Evolutionary conservation across 2,888 invertebrate species (phyloP).

Genomic region (Callyntrura guangdongensis): DNA sequence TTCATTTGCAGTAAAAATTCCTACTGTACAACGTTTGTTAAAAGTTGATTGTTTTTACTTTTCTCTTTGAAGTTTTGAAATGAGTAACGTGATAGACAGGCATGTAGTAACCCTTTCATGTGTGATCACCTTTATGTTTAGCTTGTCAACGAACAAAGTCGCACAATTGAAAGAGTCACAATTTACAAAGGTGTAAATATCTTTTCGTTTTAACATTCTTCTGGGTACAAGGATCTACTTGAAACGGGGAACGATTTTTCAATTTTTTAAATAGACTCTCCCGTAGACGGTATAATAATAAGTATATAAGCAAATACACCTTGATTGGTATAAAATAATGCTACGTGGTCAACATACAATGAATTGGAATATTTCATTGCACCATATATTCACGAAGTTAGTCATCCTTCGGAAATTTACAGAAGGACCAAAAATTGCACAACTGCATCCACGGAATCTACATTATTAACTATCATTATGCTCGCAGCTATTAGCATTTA

Average conservation of each 20-base stretch:
- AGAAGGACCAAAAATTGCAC: too few species aligned
- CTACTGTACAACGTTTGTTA: neutral
- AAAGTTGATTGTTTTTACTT: conserved; percentile 35
- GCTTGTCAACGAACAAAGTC: neutral
- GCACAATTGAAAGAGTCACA: too few species aligned
- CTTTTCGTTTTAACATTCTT: neutral
- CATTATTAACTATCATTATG: too few species aligned
- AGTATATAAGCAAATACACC: too few species aligned
- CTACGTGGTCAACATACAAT: too few species aligned
- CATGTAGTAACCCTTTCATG: conserved; percentile 4
- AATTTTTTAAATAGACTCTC: neutral
- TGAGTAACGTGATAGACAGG: conserved; percentile 32
- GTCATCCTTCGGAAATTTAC: too few species aligned
- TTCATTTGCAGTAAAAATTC: conserved; percentile 39
- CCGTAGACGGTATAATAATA: neutral
- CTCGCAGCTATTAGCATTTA: too few species aligned
- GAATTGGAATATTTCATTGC: too few species aligned
- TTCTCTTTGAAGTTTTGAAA: conserved; percentile 14
- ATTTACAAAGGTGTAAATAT: neutral
- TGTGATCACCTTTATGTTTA: conserved; percentile 10
- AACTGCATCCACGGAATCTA: too few species aligned
- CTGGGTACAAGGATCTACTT: neutral
- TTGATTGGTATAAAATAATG: too few species aligned
- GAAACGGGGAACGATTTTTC: conserved; percentile 6
- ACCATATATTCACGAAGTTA: too few species aligned